phyloP scores from a whole-genome alignment of 2,113 vertebrate species.

The Sylvilagus bachmani region DNA sequence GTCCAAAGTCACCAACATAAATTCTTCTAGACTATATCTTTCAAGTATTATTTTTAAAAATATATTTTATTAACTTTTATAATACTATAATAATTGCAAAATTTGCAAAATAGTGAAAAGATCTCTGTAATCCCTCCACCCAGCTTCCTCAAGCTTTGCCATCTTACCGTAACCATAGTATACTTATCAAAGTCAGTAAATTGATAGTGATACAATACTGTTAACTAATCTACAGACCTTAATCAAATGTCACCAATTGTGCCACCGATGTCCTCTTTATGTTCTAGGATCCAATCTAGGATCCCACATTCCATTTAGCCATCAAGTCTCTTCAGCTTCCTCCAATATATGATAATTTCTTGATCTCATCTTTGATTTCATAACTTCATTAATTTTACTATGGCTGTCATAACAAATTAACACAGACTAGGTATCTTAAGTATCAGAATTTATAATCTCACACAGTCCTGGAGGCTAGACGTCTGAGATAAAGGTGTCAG shows the following conservation, averaged over 20 bases:
- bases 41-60: slow-evolving; percentile 6
- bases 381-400: not conserved
- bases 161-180: not conserved
- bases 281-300: not conserved
- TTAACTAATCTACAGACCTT: not conserved
- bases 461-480: not conserved
- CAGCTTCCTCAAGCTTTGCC: not conserved
- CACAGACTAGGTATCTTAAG: not conserved
- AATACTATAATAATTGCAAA: slow-evolving; percentile 27
- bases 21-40: not conserved
- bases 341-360: not conserved
- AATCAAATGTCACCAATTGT: not conserved
- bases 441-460: not conserved
- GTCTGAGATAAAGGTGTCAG: not conserved
- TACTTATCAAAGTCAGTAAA: not conserved
- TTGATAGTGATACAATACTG: not conserved
- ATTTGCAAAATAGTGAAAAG: not conserved
- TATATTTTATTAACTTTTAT: not conserved
- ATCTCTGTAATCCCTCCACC: not conserved
- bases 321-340: not conserved
- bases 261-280: not conserved
- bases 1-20: not conserved
- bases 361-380: not conserved
- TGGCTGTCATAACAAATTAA: not conserved
- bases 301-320: not conserved